Percentiles rank a stretch among this genome's conserved stretches.
These are phyloP conservation scores for Biston stratarius DNA, from an alignment of 2,888 invertebrate genomes.

Conservation along the genomic window DNA sequence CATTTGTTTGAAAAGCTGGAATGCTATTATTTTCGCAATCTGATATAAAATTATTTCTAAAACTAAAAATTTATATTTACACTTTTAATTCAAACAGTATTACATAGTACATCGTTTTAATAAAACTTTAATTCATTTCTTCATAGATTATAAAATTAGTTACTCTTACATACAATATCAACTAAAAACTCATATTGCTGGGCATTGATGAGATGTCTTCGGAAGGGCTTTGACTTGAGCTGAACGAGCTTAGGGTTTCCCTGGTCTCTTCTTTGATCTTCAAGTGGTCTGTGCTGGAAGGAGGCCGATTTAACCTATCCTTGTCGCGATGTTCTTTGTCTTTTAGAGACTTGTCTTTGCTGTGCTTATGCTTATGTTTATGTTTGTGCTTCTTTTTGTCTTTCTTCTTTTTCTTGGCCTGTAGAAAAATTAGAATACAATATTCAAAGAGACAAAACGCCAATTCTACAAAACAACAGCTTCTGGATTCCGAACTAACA, in stretches of 20 bases:
- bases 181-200: constrained; percentile 76
- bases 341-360: constrained; percentile 71
- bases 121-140: too few relatives aligned
- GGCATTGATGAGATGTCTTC: constrained; percentile 78
- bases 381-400: constrained; percentile 95
- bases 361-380: constrained; percentile 96
- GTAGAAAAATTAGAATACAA: constrained; percentile 9
- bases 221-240: constrained; percentile 91
- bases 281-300: constrained; percentile 79
- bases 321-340: constrained; percentile 84
- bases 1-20: too few relatives aligned
- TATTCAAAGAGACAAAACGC: too few relatives aligned
- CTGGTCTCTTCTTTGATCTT: constrained; percentile 91
- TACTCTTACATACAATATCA: not conserved
- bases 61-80: too few relatives aligned
- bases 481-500: too few relatives aligned
- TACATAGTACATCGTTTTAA: too few relatives aligned
- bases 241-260: constrained; percentile 91
- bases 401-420: constrained; percentile 91
- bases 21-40: too few relatives aligned
- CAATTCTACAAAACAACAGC: too few relatives aligned
- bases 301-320: constrained; percentile 63
- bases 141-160: constrained; percentile 4
- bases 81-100: too few relatives aligned
- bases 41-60: too few relatives aligned